Evolutionary conservation across 2,113 vertebrate genomes (phyloP).

Genomic region (Mobula hypostoma): DNA sequence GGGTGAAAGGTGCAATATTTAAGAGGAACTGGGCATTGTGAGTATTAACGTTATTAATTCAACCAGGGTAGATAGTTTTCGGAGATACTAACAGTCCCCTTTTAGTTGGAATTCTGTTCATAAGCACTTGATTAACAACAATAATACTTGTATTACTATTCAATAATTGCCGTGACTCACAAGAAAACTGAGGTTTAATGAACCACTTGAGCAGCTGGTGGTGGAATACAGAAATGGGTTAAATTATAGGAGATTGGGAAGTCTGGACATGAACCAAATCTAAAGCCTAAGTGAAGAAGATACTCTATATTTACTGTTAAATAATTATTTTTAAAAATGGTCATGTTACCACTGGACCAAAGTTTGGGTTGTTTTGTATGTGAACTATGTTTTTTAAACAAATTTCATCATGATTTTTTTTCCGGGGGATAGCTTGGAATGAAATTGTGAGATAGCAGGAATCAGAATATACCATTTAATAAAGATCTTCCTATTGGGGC

Average conservation of each 20-base stretch:
- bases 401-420: no score
- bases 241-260: background rate
- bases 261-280: background rate
- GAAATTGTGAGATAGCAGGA: no score
- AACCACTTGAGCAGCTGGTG: background rate
- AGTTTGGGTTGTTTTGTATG: background rate
- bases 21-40: background rate
- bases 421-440: no score
- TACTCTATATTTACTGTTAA: background rate
- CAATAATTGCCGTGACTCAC: background rate
- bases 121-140: background rate
- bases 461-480: no score
- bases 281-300: background rate
- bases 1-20: no score
- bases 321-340: background rate
- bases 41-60: background rate
- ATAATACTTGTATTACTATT: background rate
- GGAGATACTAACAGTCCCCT: background rate
- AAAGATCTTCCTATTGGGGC: no score
- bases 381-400: background rate
- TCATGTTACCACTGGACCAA: background rate
- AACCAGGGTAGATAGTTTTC: background rate
- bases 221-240: background rate
- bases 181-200: background rate
- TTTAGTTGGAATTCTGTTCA: background rate